Percentiles rank a stretch among this genome's conserved stretches.
Evolutionary conservation across 1,140 invertebrate genomes (phyloP).

Genomic region (Drosophila auraria): DNA sequence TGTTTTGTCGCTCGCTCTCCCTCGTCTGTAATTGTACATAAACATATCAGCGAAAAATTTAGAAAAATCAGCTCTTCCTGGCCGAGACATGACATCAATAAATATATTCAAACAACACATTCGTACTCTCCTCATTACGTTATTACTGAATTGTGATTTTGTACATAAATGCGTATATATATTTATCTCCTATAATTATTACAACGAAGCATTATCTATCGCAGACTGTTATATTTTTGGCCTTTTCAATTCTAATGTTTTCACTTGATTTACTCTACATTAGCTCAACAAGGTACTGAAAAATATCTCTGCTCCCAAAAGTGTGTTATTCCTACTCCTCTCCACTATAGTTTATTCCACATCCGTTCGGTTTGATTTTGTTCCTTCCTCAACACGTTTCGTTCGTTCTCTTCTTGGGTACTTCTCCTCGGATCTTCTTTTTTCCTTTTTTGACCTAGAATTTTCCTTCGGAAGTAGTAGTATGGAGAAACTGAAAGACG

Average conservation of each 20-base stretch:
- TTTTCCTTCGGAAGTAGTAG: slow-evolving; percentile 15
- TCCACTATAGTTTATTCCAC: slow-evolving; percentile 55
- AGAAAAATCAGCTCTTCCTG: slow-evolving; percentile 12
- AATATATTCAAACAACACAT: slow-evolving; percentile 12
- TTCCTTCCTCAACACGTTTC: slow-evolving; percentile 45
- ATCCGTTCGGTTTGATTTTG: slow-evolving; percentile 68
- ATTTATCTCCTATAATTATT: slow-evolving; percentile 57
- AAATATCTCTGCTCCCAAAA: slow-evolving; percentile 59
- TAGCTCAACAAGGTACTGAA: slow-evolving; percentile 83
- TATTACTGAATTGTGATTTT: slow-evolving; percentile 45
- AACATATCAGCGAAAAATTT: slow-evolving; percentile 25
- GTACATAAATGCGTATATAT: slow-evolving; percentile 46
- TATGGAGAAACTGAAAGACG: slow-evolving; percentile 7
- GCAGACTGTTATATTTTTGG: slow-evolving; percentile 85
- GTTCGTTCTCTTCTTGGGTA: slow-evolving; percentile 59
- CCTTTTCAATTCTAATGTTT: slow-evolving; percentile 86
- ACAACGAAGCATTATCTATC: slow-evolving; percentile 69
- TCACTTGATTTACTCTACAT: slow-evolving; percentile 86
- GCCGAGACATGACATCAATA: slow-evolving; percentile 5
- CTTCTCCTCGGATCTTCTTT: slow-evolving; percentile 43
- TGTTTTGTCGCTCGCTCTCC: slow-evolving; percentile 43
- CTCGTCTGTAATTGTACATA: slow-evolving; percentile 45
- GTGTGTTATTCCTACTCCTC: slow-evolving; percentile 61
- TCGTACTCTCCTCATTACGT: slow-evolving; percentile 31
- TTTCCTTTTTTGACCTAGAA: slow-evolving; percentile 16